Conservation (phyloP, 2,113 vertebrate species). For the Periophthalmodon schlosseri region DNA sequence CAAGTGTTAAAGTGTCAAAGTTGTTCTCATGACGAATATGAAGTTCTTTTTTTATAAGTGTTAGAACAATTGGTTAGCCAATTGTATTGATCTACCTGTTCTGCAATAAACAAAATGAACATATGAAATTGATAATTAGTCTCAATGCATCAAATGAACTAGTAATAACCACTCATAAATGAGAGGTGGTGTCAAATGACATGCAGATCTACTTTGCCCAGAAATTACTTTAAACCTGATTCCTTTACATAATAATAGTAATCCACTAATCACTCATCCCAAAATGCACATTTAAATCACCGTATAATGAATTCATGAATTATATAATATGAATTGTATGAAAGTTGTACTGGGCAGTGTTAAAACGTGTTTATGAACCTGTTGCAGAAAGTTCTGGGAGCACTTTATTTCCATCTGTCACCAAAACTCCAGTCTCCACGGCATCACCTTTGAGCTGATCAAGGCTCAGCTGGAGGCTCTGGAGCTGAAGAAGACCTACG, state of each 20-base stretch:
- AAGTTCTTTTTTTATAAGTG: too few relatives aligned
- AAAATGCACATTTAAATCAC: too few relatives aligned
- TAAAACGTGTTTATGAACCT: constrained; percentile 19
- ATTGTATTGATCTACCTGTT: too few relatives aligned
- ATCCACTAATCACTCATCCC: neutral
- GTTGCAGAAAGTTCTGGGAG: constrained; percentile 97
- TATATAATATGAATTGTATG: too few relatives aligned
- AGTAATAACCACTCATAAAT: too few relatives aligned
- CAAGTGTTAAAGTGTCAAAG: too few relatives aligned
- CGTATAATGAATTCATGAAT: too few relatives aligned
- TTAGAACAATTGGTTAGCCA: too few relatives aligned
- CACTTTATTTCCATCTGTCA: constrained; percentile 97
- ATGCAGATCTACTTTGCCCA: neutral
- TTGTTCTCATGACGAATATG: neutral
- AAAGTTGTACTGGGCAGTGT: neutral
- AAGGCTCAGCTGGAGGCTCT: constrained; percentile 96
- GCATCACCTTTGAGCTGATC: constrained; percentile 98
- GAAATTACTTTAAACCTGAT: too few relatives aligned
- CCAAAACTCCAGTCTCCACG: constrained; percentile 93
- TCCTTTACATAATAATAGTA: neutral
- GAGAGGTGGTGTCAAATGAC: too few relatives aligned
- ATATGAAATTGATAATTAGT: neutral
- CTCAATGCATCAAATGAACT: too few relatives aligned
- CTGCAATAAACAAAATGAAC: neutral
- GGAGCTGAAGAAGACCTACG: constrained; percentile 98